These are phyloP conservation scores for Cosmia trapezina DNA, from an alignment of 2,888 invertebrate species.

Conservation along the genomic window DNA sequence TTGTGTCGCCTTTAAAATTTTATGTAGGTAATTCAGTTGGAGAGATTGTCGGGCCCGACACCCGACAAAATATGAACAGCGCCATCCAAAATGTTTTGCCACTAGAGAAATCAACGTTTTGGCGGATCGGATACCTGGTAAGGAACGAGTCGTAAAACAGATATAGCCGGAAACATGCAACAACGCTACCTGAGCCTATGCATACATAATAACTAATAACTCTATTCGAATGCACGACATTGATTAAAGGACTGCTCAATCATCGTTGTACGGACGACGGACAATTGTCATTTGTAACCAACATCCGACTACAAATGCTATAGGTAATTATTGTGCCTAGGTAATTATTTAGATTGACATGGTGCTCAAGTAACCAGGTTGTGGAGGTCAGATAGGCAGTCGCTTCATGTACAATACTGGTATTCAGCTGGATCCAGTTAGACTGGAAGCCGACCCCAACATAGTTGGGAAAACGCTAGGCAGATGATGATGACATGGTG, in stretches of 20 bases:
- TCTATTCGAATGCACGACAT: neutral
- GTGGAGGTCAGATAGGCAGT: no score
- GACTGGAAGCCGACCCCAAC: no score
- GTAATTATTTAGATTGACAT: constrained; percentile 23
- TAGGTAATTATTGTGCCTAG: constrained; percentile 23
- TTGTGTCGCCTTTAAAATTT: no score
- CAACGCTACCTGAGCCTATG: neutral
- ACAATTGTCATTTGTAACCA: constrained; percentile 24
- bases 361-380: neutral
- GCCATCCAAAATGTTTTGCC: neutral
- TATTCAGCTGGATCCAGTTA: no score
- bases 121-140: neutral
- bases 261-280: neutral
- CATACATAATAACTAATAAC: neutral
- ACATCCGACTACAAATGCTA: constrained; percentile 14
- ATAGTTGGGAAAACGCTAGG: no score
- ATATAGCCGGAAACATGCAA: neutral
- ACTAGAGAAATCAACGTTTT: neutral
- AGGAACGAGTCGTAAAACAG: neutral
- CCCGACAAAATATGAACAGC: neutral
- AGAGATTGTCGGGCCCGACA: neutral
- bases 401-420: no score
- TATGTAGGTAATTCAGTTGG: neutral
- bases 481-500: neutral
- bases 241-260: neutral